phyloP scores from a whole-genome alignment of 2,113 vertebrate species.

The Psittacula cyanocephala region DNA sequence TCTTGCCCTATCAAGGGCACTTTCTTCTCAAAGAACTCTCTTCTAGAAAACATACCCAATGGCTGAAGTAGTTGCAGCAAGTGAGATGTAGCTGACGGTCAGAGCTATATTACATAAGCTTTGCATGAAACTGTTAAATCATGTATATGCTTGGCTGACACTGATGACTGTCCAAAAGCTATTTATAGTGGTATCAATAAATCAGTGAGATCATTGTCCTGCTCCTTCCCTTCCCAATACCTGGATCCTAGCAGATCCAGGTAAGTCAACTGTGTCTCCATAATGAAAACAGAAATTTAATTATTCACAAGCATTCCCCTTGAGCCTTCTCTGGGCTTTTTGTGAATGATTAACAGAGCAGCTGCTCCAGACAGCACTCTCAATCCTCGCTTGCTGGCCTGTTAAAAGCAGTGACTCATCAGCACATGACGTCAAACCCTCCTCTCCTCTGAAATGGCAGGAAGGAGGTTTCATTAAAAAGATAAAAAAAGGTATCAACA shows the following conservation, averaged over 20 bases:
- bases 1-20: not conserved
- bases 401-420: conserved; percentile 74
- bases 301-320: conserved; percentile 74
- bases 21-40: not conserved
- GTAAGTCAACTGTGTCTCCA: conserved; percentile 38
- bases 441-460: conserved; percentile 52
- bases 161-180: not conserved
- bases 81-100: not conserved
- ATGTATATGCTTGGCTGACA: not conserved
- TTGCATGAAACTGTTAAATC: not conserved
- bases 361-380: conserved; percentile 64
- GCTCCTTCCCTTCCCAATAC: conserved; percentile 8
- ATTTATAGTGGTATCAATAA: not conserved
- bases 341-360: conserved; percentile 78
- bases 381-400: conserved; percentile 57
- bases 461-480: conserved; percentile 66
- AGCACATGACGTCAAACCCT: conserved; percentile 71
- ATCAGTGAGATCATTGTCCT: not conserved
- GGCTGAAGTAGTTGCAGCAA: not conserved
- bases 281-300: conserved; percentile 78
- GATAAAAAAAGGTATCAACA: conserved; percentile 48
- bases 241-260: conserved; percentile 51
- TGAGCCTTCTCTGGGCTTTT: conserved; percentile 66
- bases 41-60: not conserved
- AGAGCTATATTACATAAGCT: not conserved